phyloP scores from a whole-genome alignment of 2,113 vertebrate species.

The Rhea pennata region DNA sequence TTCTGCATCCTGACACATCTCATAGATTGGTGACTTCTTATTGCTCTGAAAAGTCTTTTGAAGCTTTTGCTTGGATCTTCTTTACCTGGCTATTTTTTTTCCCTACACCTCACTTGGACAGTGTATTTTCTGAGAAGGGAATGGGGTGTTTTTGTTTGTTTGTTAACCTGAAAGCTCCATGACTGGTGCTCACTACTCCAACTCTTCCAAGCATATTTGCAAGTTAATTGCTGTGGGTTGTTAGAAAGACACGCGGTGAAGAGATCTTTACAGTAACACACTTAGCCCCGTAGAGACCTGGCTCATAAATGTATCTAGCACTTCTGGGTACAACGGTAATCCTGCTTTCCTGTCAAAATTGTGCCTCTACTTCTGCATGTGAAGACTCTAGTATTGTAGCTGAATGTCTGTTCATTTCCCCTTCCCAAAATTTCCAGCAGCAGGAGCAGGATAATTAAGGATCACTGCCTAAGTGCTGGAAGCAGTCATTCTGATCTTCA shows the following conservation, averaged over 20 bases:
- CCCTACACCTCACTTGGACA: background rate
- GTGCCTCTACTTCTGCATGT: background rate
- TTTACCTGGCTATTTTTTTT: background rate
- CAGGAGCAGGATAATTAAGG: fast-evolving
- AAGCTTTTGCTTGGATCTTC: background rate
- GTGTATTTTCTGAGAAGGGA: background rate
- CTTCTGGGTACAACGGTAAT: fast-evolving
- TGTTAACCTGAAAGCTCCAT: fast-evolving
- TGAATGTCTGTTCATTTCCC: background rate
- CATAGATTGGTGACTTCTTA: fast-evolving
- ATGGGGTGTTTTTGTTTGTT: background rate
- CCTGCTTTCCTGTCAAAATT: background rate
- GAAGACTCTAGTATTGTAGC: background rate
- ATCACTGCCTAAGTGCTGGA: fast-evolving
- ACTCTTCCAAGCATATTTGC: background rate
- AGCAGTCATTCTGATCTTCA: fast-evolving
- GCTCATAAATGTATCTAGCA: fast-evolving
- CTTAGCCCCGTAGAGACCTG: fast-evolving
- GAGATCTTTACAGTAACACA: background rate
- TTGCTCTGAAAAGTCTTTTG: background rate
- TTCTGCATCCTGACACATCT: background rate
- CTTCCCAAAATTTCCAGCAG: background rate
- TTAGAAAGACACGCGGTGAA: background rate
- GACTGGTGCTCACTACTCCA: background rate
- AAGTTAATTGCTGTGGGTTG: background rate